Conservation (phyloP, 2,888 invertebrate genomes). For the Lepidocyrtinus sp. region DNA sequence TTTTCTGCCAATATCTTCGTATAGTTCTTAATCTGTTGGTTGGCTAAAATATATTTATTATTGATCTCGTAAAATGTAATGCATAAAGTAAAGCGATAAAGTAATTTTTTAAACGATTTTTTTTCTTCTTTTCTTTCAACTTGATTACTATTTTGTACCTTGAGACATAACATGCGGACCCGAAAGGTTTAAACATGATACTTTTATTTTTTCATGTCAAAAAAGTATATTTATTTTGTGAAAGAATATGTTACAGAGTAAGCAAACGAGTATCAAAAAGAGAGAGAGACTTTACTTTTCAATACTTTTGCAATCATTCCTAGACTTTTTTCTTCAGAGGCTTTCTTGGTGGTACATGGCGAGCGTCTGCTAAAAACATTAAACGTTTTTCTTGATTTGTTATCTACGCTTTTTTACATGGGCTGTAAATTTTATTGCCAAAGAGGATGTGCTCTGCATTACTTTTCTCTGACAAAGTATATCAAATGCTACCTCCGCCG, state of each 20-base stretch:
- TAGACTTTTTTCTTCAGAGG: no score
- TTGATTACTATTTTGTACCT: constrained; percentile 49
- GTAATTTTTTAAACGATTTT: constrained; percentile 43
- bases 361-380: constrained; percentile 57
- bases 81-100: constrained; percentile 27
- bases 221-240: no score
- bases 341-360: constrained; percentile 36
- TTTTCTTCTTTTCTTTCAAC: constrained; percentile 14
- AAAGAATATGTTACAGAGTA: no score
- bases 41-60: constrained; percentile 10
- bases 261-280: no score
- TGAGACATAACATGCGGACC: constrained; percentile 44
- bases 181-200: no score
- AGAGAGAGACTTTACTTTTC: no score
- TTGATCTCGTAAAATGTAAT: constrained; percentile 13
- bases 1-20: constrained; percentile 2
- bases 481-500: constrained; percentile 25
- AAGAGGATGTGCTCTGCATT: constrained; percentile 58
- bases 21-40: background rate
- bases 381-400: constrained; percentile 53
- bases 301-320: no score
- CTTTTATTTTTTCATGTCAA: no score
- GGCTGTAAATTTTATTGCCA: constrained; percentile 57
- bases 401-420: constrained; percentile 51
- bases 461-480: constrained; percentile 19